Conservation (phyloP, 2,113 vertebrate species). For the Anoplopoma fimbria region DNA sequence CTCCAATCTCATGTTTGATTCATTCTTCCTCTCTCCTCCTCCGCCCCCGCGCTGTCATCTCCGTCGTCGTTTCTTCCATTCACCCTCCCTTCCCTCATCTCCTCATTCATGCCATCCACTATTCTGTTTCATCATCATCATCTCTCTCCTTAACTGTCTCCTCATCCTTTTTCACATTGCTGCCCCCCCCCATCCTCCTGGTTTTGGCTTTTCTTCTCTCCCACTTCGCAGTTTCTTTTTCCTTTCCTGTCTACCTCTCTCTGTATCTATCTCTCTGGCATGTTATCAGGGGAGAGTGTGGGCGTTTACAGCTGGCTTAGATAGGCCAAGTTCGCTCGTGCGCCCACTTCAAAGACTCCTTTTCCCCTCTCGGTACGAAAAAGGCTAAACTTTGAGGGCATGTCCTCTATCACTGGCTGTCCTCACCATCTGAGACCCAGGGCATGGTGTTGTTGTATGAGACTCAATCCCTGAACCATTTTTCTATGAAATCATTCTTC, state of each 20-base stretch:
- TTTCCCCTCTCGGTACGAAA: background rate
- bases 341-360: constrained; percentile 40
- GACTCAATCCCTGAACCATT: background rate
- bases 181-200: background rate
- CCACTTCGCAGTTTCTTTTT: background rate
- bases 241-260: background rate
- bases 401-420: constrained; percentile 1
- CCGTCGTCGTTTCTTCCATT: constrained; percentile 33
- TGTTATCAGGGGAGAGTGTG: constrained; percentile 36
- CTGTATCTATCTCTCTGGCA: background rate
- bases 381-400: constrained; percentile 39
- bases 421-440: background rate
- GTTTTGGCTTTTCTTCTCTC: background rate
- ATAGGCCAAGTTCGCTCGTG: background rate
- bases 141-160: constrained; percentile 28
- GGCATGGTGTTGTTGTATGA: background rate
- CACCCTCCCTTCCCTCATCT: constrained; percentile 14
- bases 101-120: constrained; percentile 45
- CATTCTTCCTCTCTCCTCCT: constrained; percentile 38
- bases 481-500: background rate
- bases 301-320: constrained; percentile 32
- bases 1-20: constrained; percentile 44
- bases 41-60: constrained; percentile 41
- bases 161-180: background rate
- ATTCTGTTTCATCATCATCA: constrained; percentile 55